Percentiles rank a stretch among this genome's conserved stretches.
phyloP scores from a whole-genome alignment of 2,797 vertebrate genomes.

The Masticophis lateralis region DNA sequence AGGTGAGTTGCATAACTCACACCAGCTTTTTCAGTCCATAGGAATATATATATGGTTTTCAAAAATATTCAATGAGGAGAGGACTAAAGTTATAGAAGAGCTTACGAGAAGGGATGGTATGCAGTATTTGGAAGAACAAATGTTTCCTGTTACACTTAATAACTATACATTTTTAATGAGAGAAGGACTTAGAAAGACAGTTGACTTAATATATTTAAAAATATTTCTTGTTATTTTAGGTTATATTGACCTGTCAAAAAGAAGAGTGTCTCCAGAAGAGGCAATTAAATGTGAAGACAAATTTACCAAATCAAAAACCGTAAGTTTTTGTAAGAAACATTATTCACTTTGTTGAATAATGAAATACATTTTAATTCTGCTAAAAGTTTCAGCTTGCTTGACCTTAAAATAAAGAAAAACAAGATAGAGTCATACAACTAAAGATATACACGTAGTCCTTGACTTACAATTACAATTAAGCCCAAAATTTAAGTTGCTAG shows the following conservation, averaged over 20 bases:
- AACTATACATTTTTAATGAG: not conserved
- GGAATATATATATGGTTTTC: not conserved
- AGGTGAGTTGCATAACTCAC: slow-evolving; percentile 74
- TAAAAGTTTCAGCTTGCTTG: not conserved
- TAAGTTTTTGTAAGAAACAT: slow-evolving; percentile 69
- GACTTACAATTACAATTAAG: not conserved
- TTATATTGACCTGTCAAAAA: slow-evolving; percentile 98
- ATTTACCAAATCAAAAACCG: slow-evolving; percentile 99
- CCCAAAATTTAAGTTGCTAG: not conserved
- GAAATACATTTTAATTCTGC: not conserved
- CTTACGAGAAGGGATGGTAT: not conserved
- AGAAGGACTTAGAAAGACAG: not conserved
- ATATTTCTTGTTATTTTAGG: slow-evolving; percentile 70
- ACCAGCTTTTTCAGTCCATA: not conserved
- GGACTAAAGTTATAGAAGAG: not conserved
- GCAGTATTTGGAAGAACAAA: not conserved
- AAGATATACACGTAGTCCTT: not conserved
- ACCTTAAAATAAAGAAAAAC: not conserved
- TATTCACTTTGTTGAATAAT: not conserved
- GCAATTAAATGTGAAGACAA: slow-evolving; percentile 99
- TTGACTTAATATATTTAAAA: slow-evolving; percentile 29
- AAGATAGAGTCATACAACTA: not conserved
- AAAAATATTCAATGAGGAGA: not conserved
- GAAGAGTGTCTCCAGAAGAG: slow-evolving; percentile 98
- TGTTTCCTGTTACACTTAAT: not conserved